Conservation (phyloP, 2,113 vertebrate genomes). For the Mastomys natalensis region DNA sequence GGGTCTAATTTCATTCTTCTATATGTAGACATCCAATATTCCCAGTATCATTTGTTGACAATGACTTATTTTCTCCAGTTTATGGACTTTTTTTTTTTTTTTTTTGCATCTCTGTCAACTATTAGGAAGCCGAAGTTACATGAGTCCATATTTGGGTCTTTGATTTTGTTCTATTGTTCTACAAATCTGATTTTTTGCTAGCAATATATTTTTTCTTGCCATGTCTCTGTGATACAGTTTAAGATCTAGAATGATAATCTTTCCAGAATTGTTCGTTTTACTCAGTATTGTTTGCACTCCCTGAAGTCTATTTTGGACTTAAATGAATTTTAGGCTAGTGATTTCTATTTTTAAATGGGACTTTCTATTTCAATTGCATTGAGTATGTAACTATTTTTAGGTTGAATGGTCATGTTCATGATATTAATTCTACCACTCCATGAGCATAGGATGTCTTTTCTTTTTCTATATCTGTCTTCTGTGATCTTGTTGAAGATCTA, state of each 20-base stretch:
- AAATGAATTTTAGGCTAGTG: not conserved
- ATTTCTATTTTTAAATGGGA: not conserved
- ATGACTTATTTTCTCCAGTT: not conserved
- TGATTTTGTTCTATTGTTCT: not conserved
- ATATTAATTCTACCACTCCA: not conserved
- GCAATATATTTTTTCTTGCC: not conserved
- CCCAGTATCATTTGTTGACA: not conserved
- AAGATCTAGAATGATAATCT: not conserved
- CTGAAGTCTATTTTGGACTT: not conserved
- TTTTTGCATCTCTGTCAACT: not conserved
- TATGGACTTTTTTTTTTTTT: not conserved
- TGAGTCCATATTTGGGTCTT: not conserved
- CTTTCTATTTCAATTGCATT: not conserved
- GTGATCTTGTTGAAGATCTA: not conserved
- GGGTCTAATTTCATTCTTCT: not conserved
- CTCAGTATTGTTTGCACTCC: not conserved
- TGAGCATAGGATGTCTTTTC: not conserved
- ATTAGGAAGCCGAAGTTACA: not conserved
- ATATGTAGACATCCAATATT: not conserved
- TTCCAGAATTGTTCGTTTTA: not conserved
- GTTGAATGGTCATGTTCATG: not conserved
- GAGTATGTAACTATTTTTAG: not conserved
- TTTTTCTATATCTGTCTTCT: not conserved
- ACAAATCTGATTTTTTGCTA: not conserved
- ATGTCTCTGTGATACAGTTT: not conserved